Percentiles rank a stretch among this genome's conserved stretches.
phyloP scores from a whole-genome alignment of 2,797 vertebrate species.

The Thunnus albacares region DNA sequence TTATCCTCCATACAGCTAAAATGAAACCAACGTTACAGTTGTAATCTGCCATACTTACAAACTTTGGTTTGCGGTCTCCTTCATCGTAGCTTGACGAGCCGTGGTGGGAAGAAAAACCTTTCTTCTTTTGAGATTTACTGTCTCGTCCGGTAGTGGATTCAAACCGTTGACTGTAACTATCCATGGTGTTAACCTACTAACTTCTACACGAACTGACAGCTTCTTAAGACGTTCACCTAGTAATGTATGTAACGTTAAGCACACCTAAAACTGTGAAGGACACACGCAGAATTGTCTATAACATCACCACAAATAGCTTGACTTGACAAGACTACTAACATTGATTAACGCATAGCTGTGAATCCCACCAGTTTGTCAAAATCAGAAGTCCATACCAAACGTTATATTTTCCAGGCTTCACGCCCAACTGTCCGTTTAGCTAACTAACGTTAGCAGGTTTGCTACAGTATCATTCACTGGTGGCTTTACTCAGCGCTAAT shows the following conservation, averaged over 20 bases:
- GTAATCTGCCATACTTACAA: conserved; percentile 76
- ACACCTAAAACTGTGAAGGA: neutral
- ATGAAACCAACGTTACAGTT: neutral
- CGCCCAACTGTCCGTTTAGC: conserved; percentile 2
- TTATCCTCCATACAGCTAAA: neutral
- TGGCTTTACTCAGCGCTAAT: conserved; percentile 75
- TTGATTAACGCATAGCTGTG: neutral
- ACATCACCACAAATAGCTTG: neutral
- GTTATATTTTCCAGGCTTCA: neutral
- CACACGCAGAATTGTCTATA: neutral
- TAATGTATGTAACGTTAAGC: neutral
- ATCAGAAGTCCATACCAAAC: neutral
- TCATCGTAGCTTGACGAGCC: conserved; percentile 67
- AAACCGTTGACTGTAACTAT: conserved; percentile 69
- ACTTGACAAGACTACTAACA: neutral
- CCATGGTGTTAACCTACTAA: conserved; percentile 57
- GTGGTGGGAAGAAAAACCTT: conserved; percentile 56
- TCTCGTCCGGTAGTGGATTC: conserved; percentile 72
- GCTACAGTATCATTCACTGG: conserved; percentile 60
- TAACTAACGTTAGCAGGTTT: conserved; percentile 32
- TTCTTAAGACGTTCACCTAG: neutral
- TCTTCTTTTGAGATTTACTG: conserved; percentile 79
- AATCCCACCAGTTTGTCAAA: neutral
- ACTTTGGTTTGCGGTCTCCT: conserved; percentile 81
- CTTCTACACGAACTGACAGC: neutral